A percentile compares a stretch with the other conserved stretches of the same genome.
These are phyloP conservation scores for Calameuta pallipes DNA, from an alignment of 2,888 invertebrate species.

Conservation along the genomic window DNA sequence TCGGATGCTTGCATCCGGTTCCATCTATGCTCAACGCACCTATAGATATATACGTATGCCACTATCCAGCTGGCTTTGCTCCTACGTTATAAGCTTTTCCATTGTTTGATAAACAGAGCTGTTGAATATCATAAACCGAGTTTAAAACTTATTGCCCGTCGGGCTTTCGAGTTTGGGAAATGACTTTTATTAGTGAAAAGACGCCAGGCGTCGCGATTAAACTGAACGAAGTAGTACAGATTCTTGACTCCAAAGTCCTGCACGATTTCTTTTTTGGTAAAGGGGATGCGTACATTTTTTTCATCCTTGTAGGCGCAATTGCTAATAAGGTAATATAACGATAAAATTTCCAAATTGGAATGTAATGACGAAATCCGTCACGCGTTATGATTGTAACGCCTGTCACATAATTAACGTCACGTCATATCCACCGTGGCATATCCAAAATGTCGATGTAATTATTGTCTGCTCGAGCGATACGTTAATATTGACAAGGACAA, in stretches of 20 bases:
- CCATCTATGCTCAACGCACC: not conserved
- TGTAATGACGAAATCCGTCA: not conserved
- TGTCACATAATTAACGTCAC: constrained; percentile 27
- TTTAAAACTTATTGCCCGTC: constrained; percentile 1
- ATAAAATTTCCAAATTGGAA: no score
- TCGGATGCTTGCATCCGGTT: not conserved
- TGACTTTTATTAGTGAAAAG: not conserved
- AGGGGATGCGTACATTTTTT: not conserved
- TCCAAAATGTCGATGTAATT: constrained; percentile 49
- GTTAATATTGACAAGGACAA: constrained; percentile 37
- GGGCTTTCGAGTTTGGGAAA: not conserved
- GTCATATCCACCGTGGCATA: constrained; percentile 25
- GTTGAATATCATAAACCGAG: constrained; percentile 2
- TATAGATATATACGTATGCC: not conserved
- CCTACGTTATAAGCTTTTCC: not conserved
- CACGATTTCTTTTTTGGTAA: not conserved
- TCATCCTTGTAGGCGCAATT: not conserved
- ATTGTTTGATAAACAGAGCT: constrained; percentile 1
- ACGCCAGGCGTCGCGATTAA: not conserved
- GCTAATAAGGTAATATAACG: not conserved
- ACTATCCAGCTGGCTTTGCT: not conserved
- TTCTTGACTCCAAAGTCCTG: not conserved
- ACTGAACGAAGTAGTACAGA: not conserved
- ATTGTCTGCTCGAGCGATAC: constrained; percentile 29
- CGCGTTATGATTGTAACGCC: constrained; percentile 8